Base-by-base conservation (phyloP, 2,888 invertebrate genomes). In the Trissolcus japonicus region DNA sequence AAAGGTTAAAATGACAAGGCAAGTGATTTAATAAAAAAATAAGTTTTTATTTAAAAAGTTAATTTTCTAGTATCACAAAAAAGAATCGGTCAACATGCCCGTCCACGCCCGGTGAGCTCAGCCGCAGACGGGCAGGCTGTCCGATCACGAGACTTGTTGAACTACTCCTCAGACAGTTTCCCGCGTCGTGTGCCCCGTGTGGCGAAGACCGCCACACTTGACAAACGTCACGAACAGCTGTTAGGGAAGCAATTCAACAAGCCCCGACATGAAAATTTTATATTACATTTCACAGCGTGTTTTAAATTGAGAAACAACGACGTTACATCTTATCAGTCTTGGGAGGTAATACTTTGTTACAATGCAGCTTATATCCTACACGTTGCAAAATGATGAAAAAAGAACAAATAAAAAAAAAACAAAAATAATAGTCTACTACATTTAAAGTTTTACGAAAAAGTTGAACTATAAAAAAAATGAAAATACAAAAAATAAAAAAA, bases 191-290 rank as follows among this genome's bases (percentile, higher is more conserved):
- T 56, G 40, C 46, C 43, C 19, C 16, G 46, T 16, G 7, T 6
- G 14, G 14, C 14, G 6, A 14, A 6, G 6, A 6, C 3, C 57
- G 57, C 48, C 43, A 48, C 41, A 11, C 60, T 11, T n/a, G 48
- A 54, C 48, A 71, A 57, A 63, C 53, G 63, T 53, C 19, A 11
- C 14, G 40, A 54, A 16, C 19, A 72, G 35, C 29, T 59, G 35
- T 57, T 72, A 63, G 60, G 35, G n/a, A 54, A 57, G 48, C 55
- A 60, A 40, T 13, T 54, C 57, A 72, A 72, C 68, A 77, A 81
- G 81, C 78, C 81, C 74, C 62, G 81, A 80, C 80, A 80, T 80
- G 81, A 80, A 80, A 79, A 78, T 17, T 51, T 43, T 66, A 62
- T 62, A 25, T 71, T 43, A 60, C 35, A 57, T 56, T 59, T 62